Evolutionary conservation across 53 echinoderm and acorn worm species (phyloP), one percentile per base, ranked within the genome.

Genomic region (Stichopus horrens): DNA sequence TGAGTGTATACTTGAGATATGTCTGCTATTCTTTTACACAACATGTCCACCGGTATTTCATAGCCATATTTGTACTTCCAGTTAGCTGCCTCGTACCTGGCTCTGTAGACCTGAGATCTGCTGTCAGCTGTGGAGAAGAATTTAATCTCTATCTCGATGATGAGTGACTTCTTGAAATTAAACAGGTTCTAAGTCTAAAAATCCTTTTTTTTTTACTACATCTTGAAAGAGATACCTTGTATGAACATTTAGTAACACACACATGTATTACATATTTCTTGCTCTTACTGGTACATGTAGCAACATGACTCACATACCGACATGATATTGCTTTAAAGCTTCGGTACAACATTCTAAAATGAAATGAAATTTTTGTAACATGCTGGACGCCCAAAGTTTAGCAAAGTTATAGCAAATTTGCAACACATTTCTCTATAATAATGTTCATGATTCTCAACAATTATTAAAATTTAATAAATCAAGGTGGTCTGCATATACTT

Each of bases 1-100:
- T 97, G 97, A 83, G 97, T 97, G 90, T 97, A 97, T 56, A 97
- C 97, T 86, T 97, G 97, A 74, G 97, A 97, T 23, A 97, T 97
- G 85, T 97, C 97, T 51, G 97, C 95, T 9, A 97, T 97, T 74
- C 97, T 91, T 86, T 95, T 94, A 73, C 97, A 97, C 57, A 97
- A 89, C 95, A 95, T 95, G 88, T 97, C 97, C 54, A 97, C 93
- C 0, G 97, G 95, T 52, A 97, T 94, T 23, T 97, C 97, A 93
- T 97, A 97, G 59, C 97, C 97, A 79, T 94, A 97, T 91, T 97
- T 95, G 83, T 97, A 97, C 91, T 95, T 97, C 95, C 95, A 97
- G 90, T 95, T 94, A 16, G 97, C 97, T 67, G 97, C 95, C 83
- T 97, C 97, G 5, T 94, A 94, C 8, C 97, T 86, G 13, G 95